phyloP scores from a whole-genome alignment of 2,888 invertebrate species.

The Clusia tigrina region DNA sequence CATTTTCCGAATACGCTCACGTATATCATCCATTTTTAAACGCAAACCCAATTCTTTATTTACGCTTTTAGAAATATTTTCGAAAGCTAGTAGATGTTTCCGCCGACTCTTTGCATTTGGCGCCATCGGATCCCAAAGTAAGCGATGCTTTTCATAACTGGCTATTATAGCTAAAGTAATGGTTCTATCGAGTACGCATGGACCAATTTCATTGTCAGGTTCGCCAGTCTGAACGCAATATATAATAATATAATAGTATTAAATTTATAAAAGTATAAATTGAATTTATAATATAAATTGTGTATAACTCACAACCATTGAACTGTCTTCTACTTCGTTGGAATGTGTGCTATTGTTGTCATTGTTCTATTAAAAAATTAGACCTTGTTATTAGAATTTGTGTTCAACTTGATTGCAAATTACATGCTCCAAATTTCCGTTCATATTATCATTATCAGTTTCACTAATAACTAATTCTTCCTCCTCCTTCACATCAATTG shows the following conservation, averaged over 20 bases:
- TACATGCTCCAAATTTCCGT: no score
- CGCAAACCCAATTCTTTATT: not conserved
- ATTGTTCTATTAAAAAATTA: not conserved
- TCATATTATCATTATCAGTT: not conserved
- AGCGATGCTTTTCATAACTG: not conserved
- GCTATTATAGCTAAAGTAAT: not conserved
- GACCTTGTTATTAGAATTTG: no score
- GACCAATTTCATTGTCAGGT: not conserved
- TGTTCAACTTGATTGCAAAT: no score
- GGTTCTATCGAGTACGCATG: not conserved
- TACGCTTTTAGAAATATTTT: not conserved
- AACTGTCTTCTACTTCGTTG: not conserved
- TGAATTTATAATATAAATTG: no score
- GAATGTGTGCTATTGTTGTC: not conserved
- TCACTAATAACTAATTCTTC: not conserved
- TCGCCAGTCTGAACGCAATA: no score
- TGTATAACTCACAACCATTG: no score
- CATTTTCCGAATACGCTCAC: not conserved
- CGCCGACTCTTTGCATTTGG: not conserved
- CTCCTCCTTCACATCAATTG: not conserved
- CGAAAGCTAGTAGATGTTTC: not conserved
- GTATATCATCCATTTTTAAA: constrained; percentile 2
- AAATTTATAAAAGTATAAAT: not conserved
- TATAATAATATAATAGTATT: no score
- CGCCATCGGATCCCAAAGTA: not conserved